Base-by-base conservation (phyloP, 1,140 invertebrate species). In the Zophobas morio region DNA sequence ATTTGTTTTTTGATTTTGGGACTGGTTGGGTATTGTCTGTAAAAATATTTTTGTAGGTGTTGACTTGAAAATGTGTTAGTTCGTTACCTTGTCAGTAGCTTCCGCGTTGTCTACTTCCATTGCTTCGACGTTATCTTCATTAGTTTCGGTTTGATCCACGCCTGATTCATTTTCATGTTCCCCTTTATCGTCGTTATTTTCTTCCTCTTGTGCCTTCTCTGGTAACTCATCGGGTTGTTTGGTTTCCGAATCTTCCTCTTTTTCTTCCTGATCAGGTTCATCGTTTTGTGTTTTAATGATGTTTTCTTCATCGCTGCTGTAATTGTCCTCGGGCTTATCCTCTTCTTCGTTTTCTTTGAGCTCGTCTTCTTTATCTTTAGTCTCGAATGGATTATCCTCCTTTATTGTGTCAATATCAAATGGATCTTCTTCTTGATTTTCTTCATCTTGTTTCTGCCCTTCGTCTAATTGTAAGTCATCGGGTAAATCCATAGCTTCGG, bases 391-490 rank as follows among this genome's bases (percentile, higher is more conserved):
- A 57, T 70, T 74, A n/a, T 78, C 56, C 53, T 72, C 88, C 82
- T 95, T 94, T 90, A 93, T 94, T 35, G 90, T 88, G 82, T 95
- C 94, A 76, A 95, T 93, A 84, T 96, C 94, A 82, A 95, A 95
- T 1, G 94, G 94, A 90, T 96, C 93, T 82, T 95, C 91, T 49
- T 92, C 91, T 20, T 88, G 1, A 42, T 66, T 89, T 75, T 91
- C 88, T 46, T 88, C 85, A 8, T 89, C 86, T 54, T 90, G 87
- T 34, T 87, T 89, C 77, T 93, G 90, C n/a, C 91, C 92, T 57
- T 93, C 93, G 84, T 97, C 95, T 1, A 97, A 86, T 84, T 96
- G 91, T 53, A 96, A 86, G 88, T 96, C 93, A 63, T 98, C 95
- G 2, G 96, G 95, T 74, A 98, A 85, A 82, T 98, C 96, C 84